A percentile compares a stretch with the other conserved stretches of the same genome.
phyloP scores from a whole-genome alignment of 2,797 vertebrate genomes.

The Xenops minutus region DNA sequence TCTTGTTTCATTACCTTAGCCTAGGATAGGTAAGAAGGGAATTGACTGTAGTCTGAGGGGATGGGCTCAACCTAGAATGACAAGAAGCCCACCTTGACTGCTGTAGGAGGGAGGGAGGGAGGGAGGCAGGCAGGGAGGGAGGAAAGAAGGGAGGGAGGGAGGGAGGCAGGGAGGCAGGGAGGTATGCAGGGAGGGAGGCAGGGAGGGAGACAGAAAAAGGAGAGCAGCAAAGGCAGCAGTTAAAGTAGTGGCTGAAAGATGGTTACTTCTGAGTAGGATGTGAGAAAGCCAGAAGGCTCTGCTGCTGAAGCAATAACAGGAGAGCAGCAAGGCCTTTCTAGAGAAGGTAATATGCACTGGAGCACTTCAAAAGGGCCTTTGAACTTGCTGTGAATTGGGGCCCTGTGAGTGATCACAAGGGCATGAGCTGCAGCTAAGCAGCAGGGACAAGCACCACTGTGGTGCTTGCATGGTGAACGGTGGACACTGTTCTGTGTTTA shows the following conservation, averaged over 20 bases:
- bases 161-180: too few relatives aligned
- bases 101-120: neutral
- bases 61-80: neutral
- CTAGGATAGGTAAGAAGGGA: neutral
- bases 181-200: too few relatives aligned
- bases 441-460: neutral
- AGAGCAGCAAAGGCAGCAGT: neutral
- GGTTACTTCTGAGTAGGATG: neutral
- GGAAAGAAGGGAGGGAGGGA: neutral
- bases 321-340: neutral
- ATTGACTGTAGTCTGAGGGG: neutral
- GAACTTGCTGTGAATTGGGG: neutral
- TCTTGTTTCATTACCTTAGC: neutral
- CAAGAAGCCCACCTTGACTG: neutral
- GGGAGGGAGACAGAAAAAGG: too few relatives aligned
- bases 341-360: neutral
- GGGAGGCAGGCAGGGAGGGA: too few relatives aligned
- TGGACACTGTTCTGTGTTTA: neutral
- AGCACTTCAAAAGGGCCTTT: neutral
- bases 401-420: neutral
- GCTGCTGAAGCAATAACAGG: neutral
- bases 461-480: too few relatives aligned
- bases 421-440: neutral
- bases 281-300: neutral
- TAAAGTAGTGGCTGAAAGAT: neutral